A percentile compares a stretch with the other conserved stretches of the same genome.
These are phyloP conservation scores for Macrobrachium rosenbergii DNA, from an alignment of 1,140 invertebrate species.

Conservation along the genomic window DNA sequence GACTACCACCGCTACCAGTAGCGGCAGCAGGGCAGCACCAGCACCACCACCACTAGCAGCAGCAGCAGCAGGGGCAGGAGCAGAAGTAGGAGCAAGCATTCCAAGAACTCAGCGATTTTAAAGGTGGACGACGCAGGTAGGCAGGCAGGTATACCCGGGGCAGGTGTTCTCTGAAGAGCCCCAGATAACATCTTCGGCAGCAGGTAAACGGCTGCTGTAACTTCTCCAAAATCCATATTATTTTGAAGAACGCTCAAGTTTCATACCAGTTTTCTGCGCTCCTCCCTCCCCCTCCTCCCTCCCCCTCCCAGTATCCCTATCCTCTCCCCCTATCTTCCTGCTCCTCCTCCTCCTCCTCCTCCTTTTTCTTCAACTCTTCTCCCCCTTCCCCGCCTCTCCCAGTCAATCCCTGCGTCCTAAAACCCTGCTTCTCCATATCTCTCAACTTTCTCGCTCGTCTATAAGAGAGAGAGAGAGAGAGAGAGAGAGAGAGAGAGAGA, in stretches of 20 bases:
- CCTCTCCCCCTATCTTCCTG: background rate
- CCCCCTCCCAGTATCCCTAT: too few species aligned
- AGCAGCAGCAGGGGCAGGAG: too few species aligned
- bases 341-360: background rate
- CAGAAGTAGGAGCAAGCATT: too few species aligned
- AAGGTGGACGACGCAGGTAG: too few species aligned
- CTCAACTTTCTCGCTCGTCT: background rate
- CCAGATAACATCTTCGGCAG: too few species aligned
- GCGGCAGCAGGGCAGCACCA: too few species aligned
- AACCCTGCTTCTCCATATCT: background rate
- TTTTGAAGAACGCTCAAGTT: background rate
- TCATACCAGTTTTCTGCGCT: background rate
- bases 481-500: conserved; percentile 38
- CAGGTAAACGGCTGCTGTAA: too few species aligned
- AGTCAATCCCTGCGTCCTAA: background rate
- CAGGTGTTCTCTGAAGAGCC: background rate
- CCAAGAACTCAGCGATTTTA: too few species aligned
- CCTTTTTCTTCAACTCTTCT: background rate
- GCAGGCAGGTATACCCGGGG: too few species aligned
- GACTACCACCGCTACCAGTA: too few species aligned
- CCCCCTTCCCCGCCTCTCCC: background rate
- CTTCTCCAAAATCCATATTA: too few species aligned
- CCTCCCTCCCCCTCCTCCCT: background rate
- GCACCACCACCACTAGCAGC: too few species aligned
- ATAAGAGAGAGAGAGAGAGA: conserved; percentile 30